phyloP scores from a whole-genome alignment of 2,797 vertebrate genomes.

The Myotis planiceps region DNA sequence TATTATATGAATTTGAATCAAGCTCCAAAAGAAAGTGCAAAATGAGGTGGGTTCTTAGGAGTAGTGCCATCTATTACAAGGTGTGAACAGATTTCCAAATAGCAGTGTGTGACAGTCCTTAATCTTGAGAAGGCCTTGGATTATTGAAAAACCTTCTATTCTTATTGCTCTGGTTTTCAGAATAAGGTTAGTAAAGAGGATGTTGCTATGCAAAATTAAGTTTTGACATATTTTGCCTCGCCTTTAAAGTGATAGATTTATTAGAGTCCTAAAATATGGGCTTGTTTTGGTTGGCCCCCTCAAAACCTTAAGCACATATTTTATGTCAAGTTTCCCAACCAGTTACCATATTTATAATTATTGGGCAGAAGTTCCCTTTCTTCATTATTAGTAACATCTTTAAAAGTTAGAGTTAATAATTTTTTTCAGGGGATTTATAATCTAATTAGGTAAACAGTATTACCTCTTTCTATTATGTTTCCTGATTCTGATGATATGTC shows the following conservation, averaged over 20 bases:
- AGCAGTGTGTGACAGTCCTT: not conserved
- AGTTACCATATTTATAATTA: not conserved
- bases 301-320: not conserved
- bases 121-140: conserved; percentile 23
- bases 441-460: not conserved
- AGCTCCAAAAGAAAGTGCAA: conserved; percentile 5
- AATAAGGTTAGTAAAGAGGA: not conserved
- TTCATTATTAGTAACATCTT: not conserved
- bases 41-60: not conserved
- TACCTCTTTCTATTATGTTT: not conserved
- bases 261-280: not conserved
- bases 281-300: not conserved
- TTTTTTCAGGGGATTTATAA: conserved; percentile 26
- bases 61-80: not conserved
- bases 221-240: not conserved
- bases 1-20: not conserved
- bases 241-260: not conserved
- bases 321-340: not conserved
- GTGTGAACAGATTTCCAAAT: conserved; percentile 8
- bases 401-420: not conserved
- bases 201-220: not conserved
- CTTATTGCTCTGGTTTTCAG: conserved; percentile 7
- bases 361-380: not conserved
- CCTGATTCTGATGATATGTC: not conserved
- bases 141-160: conserved; percentile 9